Conservation (phyloP, 2,888 invertebrate genomes). For the Andricus quercusramuli region DNA sequence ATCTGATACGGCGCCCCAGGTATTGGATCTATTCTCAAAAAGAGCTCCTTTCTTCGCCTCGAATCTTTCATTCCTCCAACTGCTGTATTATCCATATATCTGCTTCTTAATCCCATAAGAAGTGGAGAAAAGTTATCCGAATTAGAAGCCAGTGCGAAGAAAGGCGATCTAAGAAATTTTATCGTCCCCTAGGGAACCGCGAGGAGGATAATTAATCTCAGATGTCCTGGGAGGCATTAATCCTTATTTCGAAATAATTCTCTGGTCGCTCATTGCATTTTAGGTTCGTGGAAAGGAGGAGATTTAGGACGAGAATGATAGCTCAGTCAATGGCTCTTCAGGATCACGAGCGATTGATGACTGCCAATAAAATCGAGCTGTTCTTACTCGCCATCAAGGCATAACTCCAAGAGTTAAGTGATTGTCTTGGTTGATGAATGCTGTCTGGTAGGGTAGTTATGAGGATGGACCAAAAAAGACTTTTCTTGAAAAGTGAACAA, state of each 20-base stretch:
- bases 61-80: background rate
- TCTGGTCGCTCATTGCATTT: slow-evolving; percentile 12
- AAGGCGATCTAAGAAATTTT: background rate
- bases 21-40: slow-evolving; percentile 18
- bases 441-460: background rate
- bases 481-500: no score
- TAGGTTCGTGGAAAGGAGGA: background rate
- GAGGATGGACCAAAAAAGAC: no score
- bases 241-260: slow-evolving; percentile 35
- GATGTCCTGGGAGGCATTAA: slow-evolving; percentile 25
- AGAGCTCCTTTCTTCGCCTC: background rate
- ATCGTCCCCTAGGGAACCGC: background rate
- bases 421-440: slow-evolving; percentile 4
- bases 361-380: slow-evolving; percentile 35
- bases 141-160: background rate
- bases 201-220: slow-evolving; percentile 27
- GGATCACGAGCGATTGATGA: slow-evolving; percentile 37
- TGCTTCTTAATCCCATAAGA: slow-evolving; percentile 4
- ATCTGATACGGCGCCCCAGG: slow-evolving; percentile 2
- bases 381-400: slow-evolving; percentile 18
- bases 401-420: slow-evolving; percentile 22
- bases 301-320: slow-evolving; percentile 26
- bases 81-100: background rate
- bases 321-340: slow-evolving; percentile 11
- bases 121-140: slow-evolving; percentile 1